Evolutionary conservation across 2,888 invertebrate genomes (phyloP), one percentile per base, ranked within the genome.

Genomic region (Isotomurus palustris): DNA sequence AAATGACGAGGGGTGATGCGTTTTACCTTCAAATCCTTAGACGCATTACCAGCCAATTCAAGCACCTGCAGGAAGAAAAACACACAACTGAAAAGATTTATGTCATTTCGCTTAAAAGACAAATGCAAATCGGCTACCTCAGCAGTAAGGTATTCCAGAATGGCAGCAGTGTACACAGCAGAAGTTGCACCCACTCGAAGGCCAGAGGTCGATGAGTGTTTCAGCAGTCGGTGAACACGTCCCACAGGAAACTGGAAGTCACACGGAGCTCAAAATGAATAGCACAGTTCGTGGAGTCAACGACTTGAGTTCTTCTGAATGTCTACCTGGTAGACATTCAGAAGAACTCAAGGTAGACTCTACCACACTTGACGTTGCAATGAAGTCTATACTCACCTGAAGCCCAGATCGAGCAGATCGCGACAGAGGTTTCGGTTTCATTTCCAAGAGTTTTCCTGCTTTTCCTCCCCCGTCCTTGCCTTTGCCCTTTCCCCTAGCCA

Each of bases 381-480:
- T n/a, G n/a, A n/a, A n/a, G n/a, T n/a, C n/a, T n/a, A 17, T n/a
- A 43, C 76, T 77, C 81, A 95, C 95, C 88, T 99, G 99, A 75
- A 99, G 84, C 73, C 99, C 99, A 74, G 99, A 99, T 75, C 99
- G 85, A 62, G 97, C 96, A 68, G 97, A 97, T 75, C 99, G 86
- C 66, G 97, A 99, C 72, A 99, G 97, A 72, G 96, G 95, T 84
- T 99, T 99, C 70, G 94, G 92, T 82, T 95, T 95, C 56, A 95
- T 92, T 83, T 97, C 97, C 75, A 99, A 99, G 83, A 99, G 99
- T 83, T 99, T 99, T 75, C 99, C 99, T 80, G 99, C 97, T 88
- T 99, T 99, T 77, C 99, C 99, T 79, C 97, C 99, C 84, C 97
- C 96, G 99, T n/a, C n/a, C n/a, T n/a, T n/a, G n/a, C n/a, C n/a